Conservation (phyloP, 2,888 invertebrate species). For the Xestia sexstrigata region DNA sequence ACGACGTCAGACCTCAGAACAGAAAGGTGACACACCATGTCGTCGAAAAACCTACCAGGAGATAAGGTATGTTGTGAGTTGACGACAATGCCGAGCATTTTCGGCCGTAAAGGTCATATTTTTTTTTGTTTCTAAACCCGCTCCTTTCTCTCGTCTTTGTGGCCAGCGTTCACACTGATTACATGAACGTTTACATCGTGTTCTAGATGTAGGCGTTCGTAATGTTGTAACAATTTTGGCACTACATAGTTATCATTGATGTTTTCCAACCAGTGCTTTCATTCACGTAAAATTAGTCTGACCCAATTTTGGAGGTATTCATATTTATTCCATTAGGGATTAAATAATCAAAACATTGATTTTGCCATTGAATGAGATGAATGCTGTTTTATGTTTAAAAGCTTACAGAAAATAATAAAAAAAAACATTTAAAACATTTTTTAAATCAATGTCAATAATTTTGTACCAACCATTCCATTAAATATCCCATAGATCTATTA, state of each 20-base stretch:
- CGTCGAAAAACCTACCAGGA: constrained; percentile 95
- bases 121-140: constrained; percentile 83
- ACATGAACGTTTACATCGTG: constrained; percentile 46
- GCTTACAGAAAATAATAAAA: background rate
- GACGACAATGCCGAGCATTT: constrained; percentile 68
- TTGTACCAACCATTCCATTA: too few species aligned
- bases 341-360: constrained; percentile 3
- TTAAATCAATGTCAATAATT: background rate
- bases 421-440: background rate
- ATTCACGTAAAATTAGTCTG: constrained; percentile 28
- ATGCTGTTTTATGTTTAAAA: background rate
- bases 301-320: constrained; percentile 27
- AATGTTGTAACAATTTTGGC: constrained; percentile 30
- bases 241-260: constrained; percentile 19
- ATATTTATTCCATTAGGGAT: background rate
- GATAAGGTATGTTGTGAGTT: constrained; percentile 93
- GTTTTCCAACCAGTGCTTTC: constrained; percentile 24
- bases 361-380: background rate
- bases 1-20: constrained; percentile 87
- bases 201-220: constrained; percentile 21
- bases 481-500: too few species aligned
- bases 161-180: constrained; percentile 61
- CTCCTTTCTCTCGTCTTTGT: constrained; percentile 84
- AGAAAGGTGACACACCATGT: constrained; percentile 91
- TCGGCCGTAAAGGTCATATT: constrained; percentile 80